These are phyloP conservation scores for Acanthornis magna DNA, from an alignment of 2,797 vertebrate genomes.

Conservation along the genomic window DNA sequence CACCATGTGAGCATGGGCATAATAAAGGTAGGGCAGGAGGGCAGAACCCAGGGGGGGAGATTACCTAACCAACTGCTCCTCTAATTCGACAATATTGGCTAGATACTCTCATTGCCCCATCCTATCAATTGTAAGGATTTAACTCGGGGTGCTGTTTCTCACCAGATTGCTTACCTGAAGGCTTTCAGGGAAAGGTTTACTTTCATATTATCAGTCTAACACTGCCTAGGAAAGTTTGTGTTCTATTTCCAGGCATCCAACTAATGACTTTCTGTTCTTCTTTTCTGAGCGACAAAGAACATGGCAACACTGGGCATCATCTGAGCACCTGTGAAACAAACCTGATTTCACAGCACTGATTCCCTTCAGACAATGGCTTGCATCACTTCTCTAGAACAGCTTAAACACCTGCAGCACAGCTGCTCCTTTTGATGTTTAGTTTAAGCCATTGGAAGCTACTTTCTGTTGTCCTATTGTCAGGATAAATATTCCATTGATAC, in stretches of 20 bases:
- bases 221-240: not conserved
- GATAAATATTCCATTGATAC: not conserved
- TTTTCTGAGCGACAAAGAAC: not conserved
- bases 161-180: not conserved
- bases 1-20: not conserved
- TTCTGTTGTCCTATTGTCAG: not conserved
- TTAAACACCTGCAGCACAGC: not conserved
- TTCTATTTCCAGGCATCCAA: not conserved
- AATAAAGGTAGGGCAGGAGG: not conserved
- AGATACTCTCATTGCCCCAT: not conserved
- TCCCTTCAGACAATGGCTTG: not conserved
- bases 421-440: not conserved
- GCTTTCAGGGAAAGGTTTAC: not conserved
- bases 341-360: not conserved
- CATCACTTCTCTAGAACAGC: not conserved
- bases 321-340: not conserved
- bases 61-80: not conserved
- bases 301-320: not conserved
- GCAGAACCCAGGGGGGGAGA: not conserved
- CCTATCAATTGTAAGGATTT: fast-evolving
- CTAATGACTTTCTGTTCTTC: not conserved
- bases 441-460: not conserved
- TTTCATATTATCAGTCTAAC: not conserved
- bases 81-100: not conserved
- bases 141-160: too few species aligned